Evolutionary conservation across 2,888 invertebrate species (phyloP).

Genomic region (Leucophenga montana): DNA sequence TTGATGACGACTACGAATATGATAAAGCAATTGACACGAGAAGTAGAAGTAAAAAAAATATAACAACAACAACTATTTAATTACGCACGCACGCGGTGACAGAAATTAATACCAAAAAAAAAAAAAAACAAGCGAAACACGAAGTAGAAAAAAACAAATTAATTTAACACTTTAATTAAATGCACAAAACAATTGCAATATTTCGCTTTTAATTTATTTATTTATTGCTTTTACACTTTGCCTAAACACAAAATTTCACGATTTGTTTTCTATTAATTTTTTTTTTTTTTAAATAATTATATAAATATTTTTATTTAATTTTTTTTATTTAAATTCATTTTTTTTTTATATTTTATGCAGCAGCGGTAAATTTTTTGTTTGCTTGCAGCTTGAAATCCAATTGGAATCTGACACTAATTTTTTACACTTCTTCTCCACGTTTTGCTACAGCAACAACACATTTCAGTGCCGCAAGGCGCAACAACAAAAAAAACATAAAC

Average conservation of each 20-base stretch:
- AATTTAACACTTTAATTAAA: conserved; percentile 23
- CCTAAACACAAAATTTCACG: background rate
- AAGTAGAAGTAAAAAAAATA: too few species aligned
- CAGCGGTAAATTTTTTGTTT: background rate
- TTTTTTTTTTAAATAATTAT: background rate
- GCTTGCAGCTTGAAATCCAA: conserved; percentile 19
- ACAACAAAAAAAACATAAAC: conserved; percentile 36
- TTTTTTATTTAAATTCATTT: background rate
- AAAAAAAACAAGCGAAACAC: conserved; percentile 35
- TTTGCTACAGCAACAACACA: conserved; percentile 29
- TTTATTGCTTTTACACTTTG: background rate
- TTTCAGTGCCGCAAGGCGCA: conserved; percentile 38
- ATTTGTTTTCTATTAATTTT: conserved; percentile 1
- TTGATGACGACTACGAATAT: conserved; percentile 28
- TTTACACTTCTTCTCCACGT: conserved; percentile 35
- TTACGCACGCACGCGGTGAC: conserved; percentile 34
- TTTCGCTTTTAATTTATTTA: background rate
- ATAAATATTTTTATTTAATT: background rate
- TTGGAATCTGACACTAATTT: conserved; percentile 45
- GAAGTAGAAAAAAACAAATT: too few species aligned
- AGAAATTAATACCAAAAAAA: conserved; percentile 17
- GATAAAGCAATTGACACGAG: conserved; percentile 14
- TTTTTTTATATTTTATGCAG: conserved; percentile 8
- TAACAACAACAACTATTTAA: background rate
- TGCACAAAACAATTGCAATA: background rate